Base-by-base conservation (phyloP, 23 tunicate genomes). In the Styela clava region DNA sequence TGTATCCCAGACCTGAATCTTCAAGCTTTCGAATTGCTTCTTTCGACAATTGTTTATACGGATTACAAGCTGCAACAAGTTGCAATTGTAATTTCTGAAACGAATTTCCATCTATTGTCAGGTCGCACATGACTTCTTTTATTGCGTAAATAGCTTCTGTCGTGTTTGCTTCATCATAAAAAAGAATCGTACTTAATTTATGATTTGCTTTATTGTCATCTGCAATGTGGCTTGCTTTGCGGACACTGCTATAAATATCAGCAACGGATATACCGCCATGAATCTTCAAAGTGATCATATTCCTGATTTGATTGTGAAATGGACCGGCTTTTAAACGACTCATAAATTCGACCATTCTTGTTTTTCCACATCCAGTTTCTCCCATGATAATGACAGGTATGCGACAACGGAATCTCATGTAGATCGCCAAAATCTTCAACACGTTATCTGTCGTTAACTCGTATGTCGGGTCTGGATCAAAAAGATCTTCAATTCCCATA, bases 321-420 rank as follows among this genome's bases (percentile, higher is more conserved):
- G 24, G 51, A 16, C 56, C 79, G 3, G 74, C 52, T 81, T 85
- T 85, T 31, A 89, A 78, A 2, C 82, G 85, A 86, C 95, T 89
- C 83, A 89, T 89, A 52, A 89, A 89, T 65, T 89, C 89, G 67
- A 89, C 79, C 95, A 89, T 89, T 51, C 94, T 78, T 18, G 94
- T 89, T n/a, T 64, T 89, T 68, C 94, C 94, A 84, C 94, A 89
- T 35, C 95, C 95, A 74, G 95, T 89, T 69, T 89, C 95, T 2
- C 95, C 95, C 95, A 89, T 89, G 24, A 89, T 63, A n/a, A 89
- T 81, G 2, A 89, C 95, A 52, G 95, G 95, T 52, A 89, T 89
- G 18, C 69, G 85, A 65, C 94, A 89, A 21, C 94, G 84, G 71
- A 89, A 84, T 32, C 94, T 51, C 95, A 89, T 89, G 79, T 89